Conservation (phyloP, 2,113 vertebrate species). For the Epinephelus cyanopodus region DNA sequence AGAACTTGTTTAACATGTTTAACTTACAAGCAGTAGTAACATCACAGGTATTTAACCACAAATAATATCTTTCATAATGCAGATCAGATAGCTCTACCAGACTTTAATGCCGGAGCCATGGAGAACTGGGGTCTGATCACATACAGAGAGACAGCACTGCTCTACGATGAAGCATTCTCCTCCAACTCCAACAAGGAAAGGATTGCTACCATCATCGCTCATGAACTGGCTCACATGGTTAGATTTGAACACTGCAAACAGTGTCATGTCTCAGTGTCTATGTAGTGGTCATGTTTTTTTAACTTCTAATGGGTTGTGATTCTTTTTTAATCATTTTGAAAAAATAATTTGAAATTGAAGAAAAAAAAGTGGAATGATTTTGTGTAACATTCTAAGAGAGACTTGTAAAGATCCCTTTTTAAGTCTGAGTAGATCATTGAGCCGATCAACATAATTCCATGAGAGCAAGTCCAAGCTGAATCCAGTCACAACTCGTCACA, state of each 20-base stretch:
- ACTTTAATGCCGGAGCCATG: constrained; percentile 87
- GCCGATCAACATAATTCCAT: not conserved
- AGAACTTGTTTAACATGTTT: not conserved
- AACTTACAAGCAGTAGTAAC: not conserved
- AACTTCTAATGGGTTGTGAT: not conserved
- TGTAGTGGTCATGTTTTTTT: not conserved
- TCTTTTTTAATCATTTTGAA: not conserved
- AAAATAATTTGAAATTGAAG: not conserved
- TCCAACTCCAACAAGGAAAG: constrained; percentile 86
- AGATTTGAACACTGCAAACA: not conserved
- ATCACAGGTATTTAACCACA: not conserved
- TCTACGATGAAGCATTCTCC: constrained; percentile 78
- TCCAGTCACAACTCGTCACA: no score
- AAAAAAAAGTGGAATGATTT: not conserved
- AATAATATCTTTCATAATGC: constrained; percentile 4
- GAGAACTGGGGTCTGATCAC: constrained; percentile 89
- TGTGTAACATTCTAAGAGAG: no score
- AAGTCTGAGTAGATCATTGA: no score
- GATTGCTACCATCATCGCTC: constrained; percentile 83
- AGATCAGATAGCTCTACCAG: constrained; percentile 88
- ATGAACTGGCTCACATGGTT: constrained; percentile 88
- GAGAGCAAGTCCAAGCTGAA: no score
- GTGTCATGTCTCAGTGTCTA: no score
- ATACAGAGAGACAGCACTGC: constrained; percentile 85
- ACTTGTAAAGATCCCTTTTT: not conserved